phyloP scores from a whole-genome alignment of 2,113 vertebrate genomes.

The Ranitomeya imitator region DNA sequence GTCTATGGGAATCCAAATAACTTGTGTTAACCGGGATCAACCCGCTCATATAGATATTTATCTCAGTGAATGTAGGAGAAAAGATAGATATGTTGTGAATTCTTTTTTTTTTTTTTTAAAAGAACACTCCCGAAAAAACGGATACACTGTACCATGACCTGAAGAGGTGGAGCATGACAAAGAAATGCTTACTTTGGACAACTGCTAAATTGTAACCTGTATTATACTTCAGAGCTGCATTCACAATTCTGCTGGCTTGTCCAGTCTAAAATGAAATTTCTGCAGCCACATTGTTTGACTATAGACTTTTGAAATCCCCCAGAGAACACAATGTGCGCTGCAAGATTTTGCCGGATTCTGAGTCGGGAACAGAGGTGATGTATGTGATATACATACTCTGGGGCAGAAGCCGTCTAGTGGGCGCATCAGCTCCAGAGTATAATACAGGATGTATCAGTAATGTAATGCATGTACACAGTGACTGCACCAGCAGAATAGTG shows the following conservation, averaged over 20 bases:
- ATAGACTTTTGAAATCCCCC: too few species aligned
- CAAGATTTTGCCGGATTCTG: too few species aligned
- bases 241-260: not conserved
- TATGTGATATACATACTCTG: too few species aligned
- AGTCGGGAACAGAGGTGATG: too few species aligned
- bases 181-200: not conserved
- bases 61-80: not conserved
- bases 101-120: not conserved
- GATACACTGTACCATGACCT: not conserved
- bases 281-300: too few species aligned
- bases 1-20: constrained; percentile 20
- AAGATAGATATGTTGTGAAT: not conserved
- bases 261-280: too few species aligned
- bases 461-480: too few species aligned
- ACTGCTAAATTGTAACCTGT: not conserved
- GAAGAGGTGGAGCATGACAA: not conserved
- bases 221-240: not conserved
- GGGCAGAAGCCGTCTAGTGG: too few species aligned
- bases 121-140: not conserved
- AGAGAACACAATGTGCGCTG: too few species aligned
- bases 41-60: constrained; percentile 14
- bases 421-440: too few species aligned
- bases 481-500: too few species aligned
- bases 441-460: too few species aligned
- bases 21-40: not conserved